These are phyloP conservation scores for Bibio marci DNA, from an alignment of 2,888 invertebrate genomes.

Conservation along the genomic window DNA sequence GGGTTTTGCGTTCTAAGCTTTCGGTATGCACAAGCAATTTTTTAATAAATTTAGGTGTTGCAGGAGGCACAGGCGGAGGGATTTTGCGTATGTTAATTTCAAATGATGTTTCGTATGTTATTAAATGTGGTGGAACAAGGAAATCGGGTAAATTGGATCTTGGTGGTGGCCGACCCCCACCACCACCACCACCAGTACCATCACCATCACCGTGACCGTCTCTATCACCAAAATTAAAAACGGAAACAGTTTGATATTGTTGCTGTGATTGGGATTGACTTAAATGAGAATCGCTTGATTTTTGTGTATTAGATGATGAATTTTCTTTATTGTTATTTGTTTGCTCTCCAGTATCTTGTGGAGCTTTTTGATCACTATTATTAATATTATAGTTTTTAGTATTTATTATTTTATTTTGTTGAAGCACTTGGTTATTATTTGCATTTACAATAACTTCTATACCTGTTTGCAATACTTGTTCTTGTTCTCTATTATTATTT, in stretches of 20 bases:
- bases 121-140: slow-evolving; percentile 27
- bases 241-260: slow-evolving; percentile 3
- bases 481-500: too few species aligned
- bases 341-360: slow-evolving; percentile 1
- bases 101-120: slow-evolving; percentile 27
- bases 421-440: neutral
- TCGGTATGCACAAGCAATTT: slow-evolving; percentile 26
- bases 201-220: slow-evolving; percentile 6
- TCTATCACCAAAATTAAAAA: slow-evolving; percentile 11
- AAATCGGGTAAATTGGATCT: slow-evolving; percentile 23
- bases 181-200: slow-evolving; percentile 8
- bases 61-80: slow-evolving; percentile 22
- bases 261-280: neutral
- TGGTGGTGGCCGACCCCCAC: slow-evolving; percentile 14
- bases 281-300: neutral
- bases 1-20: slow-evolving; percentile 26
- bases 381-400: neutral
- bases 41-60: slow-evolving; percentile 20
- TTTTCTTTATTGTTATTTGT: neutral
- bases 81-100: slow-evolving; percentile 27
- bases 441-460: neutral
- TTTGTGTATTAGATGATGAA: slow-evolving; percentile 5
- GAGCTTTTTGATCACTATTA: neutral
- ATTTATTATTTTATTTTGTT: neutral
- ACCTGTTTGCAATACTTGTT: too few species aligned